phyloP scores from a whole-genome alignment of 2,113 vertebrate genomes.

The Xiphophorus couchianus region DNA sequence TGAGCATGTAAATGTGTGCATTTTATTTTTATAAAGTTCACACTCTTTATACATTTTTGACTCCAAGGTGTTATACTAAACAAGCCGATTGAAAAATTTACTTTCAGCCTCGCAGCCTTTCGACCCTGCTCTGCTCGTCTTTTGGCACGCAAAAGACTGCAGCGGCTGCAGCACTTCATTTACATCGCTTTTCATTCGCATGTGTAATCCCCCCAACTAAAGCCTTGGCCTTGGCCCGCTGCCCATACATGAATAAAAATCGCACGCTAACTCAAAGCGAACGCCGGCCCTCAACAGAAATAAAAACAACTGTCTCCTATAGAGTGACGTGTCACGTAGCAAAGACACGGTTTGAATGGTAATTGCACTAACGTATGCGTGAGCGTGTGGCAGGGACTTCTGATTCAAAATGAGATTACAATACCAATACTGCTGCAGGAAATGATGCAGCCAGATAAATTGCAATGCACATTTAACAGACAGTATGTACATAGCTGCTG shows the following conservation, averaged over 20 bases:
- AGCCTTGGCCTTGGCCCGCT: constrained; percentile 53
- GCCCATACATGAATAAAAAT: constrained; percentile 72
- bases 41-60: neutral
- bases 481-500: constrained; percentile 45
- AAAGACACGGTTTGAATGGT: constrained; percentile 71
- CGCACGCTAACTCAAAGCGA: constrained; percentile 58
- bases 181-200: constrained; percentile 55
- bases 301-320: constrained; percentile 71
- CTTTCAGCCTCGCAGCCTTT: constrained; percentile 7
- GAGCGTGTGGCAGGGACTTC: constrained; percentile 60
- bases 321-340: constrained; percentile 45
- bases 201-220: constrained; percentile 34
- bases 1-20: neutral
- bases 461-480: constrained; percentile 59
- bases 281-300: constrained; percentile 47
- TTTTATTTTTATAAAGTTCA: neutral
- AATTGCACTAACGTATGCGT: constrained; percentile 73
- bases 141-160: constrained; percentile 38
- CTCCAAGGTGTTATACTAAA: constrained; percentile 8
- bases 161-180: constrained; percentile 30
- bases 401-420: constrained; percentile 73
- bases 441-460: constrained; percentile 65
- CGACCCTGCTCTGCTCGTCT: constrained; percentile 37
- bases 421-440: constrained; percentile 42
- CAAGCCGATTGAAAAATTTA: constrained; percentile 24